phyloP scores from a whole-genome alignment of 2,113 vertebrate species.

The Oceanodroma tethys region DNA sequence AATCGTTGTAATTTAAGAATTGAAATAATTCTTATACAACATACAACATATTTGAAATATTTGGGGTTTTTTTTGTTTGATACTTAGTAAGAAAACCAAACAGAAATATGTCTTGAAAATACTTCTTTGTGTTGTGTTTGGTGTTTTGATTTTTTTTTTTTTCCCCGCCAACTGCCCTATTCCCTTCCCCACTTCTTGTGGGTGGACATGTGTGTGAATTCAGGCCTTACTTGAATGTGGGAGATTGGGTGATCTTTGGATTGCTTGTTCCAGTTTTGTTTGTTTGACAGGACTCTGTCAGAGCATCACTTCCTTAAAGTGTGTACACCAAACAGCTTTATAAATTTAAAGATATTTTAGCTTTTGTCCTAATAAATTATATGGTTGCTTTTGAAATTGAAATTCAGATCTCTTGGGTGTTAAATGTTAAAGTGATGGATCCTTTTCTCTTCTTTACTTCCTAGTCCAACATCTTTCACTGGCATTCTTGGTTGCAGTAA shows the following conservation, averaged over 20 bases:
- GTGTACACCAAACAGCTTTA: not conserved
- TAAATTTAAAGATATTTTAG: not conserved
- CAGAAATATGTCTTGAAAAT: not conserved
- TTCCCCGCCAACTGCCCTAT: not conserved
- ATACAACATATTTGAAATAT: not conserved
- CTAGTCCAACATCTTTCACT: not conserved
- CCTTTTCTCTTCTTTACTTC: not conserved
- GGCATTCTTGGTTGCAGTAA: not conserved
- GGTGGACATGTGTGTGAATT: accelerated
- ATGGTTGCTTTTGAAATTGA: not conserved
- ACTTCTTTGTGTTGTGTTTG: not conserved
- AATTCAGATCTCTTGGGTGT: not conserved
- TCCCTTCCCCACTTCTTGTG: not conserved
- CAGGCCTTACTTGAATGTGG: not conserved
- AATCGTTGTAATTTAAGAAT: not conserved
- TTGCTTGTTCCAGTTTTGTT: not conserved
- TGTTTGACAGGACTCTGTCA: not conserved
- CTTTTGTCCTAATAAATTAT: no score
- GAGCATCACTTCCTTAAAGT: not conserved
- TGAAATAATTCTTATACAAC: not conserved
- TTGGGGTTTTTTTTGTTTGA: not conserved
- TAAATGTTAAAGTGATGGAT: not conserved
- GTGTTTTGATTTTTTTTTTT: no score
- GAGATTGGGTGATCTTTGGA: not conserved
- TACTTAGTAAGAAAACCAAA: not conserved